Base-by-base conservation (phyloP, 2,888 invertebrate genomes). In the Tiliacea citrago region DNA sequence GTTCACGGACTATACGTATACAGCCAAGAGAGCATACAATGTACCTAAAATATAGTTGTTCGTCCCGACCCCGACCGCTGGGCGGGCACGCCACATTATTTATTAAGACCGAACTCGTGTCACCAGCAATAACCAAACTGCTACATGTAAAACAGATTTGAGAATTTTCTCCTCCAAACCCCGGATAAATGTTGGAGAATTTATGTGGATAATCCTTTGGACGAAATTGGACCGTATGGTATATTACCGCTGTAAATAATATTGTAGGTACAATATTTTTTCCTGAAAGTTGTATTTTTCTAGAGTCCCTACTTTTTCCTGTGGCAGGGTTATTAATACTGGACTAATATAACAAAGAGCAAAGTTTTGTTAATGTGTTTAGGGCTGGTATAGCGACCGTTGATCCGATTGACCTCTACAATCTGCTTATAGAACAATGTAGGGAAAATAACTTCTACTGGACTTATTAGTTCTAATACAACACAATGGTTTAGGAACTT, bases 81-180 rank as follows among this genome's bases (percentile, higher is more conserved):
- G 84, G 74, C 80, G 80, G 78, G 69, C 75, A 75, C 79, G 77
- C 81, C 76, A 88, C 84, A 84, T 88, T 87, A 89, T 89, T 89
- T 87, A 89, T 89, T 84, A 88, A 84, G 84, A 85, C 86, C 82
- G 80, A 85, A 85, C 80, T 83, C 84, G 73, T 88, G 88, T 87
- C 86, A 84, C 77, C 83, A 85, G 79, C 87, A 87, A 85, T 83
- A 87, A 87, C 87, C 77, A 75, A 73, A 81, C 81, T 75, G 83
- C 81, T 87, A 85, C 87, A 87, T 86, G 87, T 79, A 85, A 85
- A 85, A 87, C 87, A 85, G 87, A 86, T 86, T 87, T 87, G 62
- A 75, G 77, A 80, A 82, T 87, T 85, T 86, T 79, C 82, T 71
- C 66, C 53, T 69, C 74, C 66, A 77, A 78, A 68, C 65, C 63